phyloP scores from a whole-genome alignment of 2,113 vertebrate genomes.

The Nicator chloris region DNA sequence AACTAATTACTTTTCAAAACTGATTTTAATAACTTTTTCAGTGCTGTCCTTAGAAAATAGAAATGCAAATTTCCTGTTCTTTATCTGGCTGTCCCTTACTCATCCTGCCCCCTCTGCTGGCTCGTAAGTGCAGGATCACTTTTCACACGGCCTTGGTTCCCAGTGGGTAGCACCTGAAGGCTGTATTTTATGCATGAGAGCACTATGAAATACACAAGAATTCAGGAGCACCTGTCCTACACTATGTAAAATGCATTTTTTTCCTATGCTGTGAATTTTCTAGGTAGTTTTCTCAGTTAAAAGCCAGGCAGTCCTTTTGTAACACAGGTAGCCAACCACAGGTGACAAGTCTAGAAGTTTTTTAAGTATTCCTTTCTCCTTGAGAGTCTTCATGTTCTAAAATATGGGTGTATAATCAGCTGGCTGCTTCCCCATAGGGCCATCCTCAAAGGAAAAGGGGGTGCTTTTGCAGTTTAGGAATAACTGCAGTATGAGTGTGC shows the following conservation, averaged over 20 bases:
- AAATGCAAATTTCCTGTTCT: neutral
- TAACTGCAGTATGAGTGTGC: neutral
- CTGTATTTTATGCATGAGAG: fast-evolving
- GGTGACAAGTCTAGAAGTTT: neutral
- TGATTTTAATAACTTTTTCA: neutral
- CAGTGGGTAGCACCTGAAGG: neutral
- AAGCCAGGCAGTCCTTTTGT: neutral
- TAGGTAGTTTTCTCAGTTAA: neutral
- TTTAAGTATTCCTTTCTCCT: neutral
- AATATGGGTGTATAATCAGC: neutral
- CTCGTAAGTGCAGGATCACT: neutral
- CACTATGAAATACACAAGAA: neutral
- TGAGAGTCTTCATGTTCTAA: neutral
- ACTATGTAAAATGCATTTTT: neutral
- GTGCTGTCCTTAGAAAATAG: neutral
- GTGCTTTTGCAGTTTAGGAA: neutral
- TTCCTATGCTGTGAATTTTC: neutral
- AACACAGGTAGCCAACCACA: neutral
- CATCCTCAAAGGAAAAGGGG: neutral
- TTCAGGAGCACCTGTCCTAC: neutral
- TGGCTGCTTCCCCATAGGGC: neutral
- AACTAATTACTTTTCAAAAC: neutral
- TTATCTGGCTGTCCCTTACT: neutral
- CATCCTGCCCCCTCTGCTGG: conserved; percentile 49
- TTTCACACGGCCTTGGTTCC: neutral